A percentile compares a stretch with the other conserved stretches of the same genome.
These are phyloP conservation scores for Lipotes vexillifer DNA, from an alignment of 2,113 vertebrate species.

Conservation along the genomic window DNA sequence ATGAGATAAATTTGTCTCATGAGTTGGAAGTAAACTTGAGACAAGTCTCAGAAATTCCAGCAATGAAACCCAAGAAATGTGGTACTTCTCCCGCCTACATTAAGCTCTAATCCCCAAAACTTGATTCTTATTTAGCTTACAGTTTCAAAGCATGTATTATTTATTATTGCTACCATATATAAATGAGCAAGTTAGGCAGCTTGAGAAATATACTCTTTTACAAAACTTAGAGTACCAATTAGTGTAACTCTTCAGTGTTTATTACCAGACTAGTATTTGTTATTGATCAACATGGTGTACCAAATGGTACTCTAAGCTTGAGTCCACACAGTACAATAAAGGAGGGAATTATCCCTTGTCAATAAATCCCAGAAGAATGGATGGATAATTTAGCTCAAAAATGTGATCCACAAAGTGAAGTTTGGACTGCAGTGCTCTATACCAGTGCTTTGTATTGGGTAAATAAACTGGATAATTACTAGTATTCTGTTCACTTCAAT, in stretches of 20 bases:
- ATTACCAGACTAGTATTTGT: background rate
- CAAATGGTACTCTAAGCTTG: background rate
- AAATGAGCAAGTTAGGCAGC: background rate
- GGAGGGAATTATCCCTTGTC: background rate
- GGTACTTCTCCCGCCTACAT: background rate
- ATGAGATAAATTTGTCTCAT: background rate
- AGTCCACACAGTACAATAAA: background rate
- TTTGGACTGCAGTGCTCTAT: background rate
- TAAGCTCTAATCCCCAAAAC: background rate
- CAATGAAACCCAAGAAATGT: background rate
- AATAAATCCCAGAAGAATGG: background rate
- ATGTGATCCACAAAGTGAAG: background rate
- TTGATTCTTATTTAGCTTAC: background rate
- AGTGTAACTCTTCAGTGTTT: background rate
- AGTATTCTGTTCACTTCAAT: background rate
- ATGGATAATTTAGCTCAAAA: background rate
- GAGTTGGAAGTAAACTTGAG: background rate
- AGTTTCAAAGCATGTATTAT: background rate
- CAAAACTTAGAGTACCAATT: background rate
- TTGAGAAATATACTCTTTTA: background rate
- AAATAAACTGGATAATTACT: background rate
- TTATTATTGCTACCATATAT: background rate
- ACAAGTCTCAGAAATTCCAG: background rate
- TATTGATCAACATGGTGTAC: background rate
- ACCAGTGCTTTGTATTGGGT: background rate